Conservation (phyloP, 1,140 invertebrate genomes). For the Mactra quadrangularis region DNA sequence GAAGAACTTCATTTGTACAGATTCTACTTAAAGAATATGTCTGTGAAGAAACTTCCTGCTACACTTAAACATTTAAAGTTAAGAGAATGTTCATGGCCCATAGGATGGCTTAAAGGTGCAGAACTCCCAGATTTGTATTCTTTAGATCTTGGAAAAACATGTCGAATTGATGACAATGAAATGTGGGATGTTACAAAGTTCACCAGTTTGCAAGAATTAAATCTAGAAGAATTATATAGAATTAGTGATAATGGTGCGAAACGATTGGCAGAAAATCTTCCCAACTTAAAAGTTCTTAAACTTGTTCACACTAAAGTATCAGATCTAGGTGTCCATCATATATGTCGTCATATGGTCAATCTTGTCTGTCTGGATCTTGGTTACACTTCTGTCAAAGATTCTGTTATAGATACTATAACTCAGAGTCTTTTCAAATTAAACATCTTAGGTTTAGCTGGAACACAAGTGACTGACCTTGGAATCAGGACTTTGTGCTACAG, state of each 20-base stretch:
- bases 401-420: neutral
- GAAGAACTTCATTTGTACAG: slow-evolving; percentile 26
- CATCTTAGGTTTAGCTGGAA: neutral
- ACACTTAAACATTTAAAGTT: slow-evolving; percentile 25
- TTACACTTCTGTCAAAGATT: neutral
- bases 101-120: slow-evolving; percentile 45
- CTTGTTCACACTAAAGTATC: slow-evolving; percentile 1
- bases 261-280: slow-evolving; percentile 38
- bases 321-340: slow-evolving; percentile 50
- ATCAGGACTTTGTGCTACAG: slow-evolving; percentile 12
- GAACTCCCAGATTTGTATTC: slow-evolving; percentile 17
- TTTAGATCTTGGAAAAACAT: slow-evolving; percentile 23
- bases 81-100: slow-evolving; percentile 31
- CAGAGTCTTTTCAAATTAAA: slow-evolving; percentile 3
- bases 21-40: slow-evolving; percentile 29
- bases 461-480: neutral
- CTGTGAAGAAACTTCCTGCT: slow-evolving; percentile 17
- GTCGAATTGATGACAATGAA: slow-evolving; percentile 23
- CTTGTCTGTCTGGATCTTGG: neutral
- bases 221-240: slow-evolving; percentile 49
- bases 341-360: slow-evolving; percentile 42
- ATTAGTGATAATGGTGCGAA: slow-evolving; percentile 28
- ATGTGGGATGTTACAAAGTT: slow-evolving; percentile 28
- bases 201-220: slow-evolving; percentile 31
- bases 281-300: slow-evolving; percentile 13